phyloP scores from a whole-genome alignment of 2,888 invertebrate genomes.

The Eutolmus rufibarbis region DNA sequence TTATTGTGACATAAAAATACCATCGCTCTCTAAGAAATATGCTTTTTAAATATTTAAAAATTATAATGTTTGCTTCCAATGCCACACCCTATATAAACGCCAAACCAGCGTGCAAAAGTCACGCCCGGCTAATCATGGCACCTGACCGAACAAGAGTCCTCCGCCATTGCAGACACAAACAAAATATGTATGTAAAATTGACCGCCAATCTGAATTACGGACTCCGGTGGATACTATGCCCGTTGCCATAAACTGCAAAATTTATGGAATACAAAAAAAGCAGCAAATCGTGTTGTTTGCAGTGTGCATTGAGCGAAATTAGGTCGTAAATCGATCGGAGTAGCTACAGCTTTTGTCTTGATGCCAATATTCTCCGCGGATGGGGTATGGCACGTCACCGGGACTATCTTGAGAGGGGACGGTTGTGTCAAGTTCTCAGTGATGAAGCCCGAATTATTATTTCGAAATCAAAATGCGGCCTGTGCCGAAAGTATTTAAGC shows the following conservation, averaged over 20 bases:
- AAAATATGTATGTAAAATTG: neutral
- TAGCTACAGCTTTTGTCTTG: neutral
- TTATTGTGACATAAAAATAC: no score
- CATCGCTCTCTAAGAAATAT: no score
- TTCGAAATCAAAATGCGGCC: slow-evolving; percentile 3
- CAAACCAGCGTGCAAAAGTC: neutral
- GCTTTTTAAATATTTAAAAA: no score
- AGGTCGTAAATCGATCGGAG: slow-evolving; percentile 6
- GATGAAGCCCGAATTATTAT: neutral
- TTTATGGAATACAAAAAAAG: neutral
- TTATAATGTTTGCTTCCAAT: no score
- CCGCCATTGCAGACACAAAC: neutral
- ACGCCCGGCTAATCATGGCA: neutral
- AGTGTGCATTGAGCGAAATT: neutral
- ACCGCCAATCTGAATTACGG: neutral
- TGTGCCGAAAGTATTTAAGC: neutral
- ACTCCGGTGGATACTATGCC: neutral
- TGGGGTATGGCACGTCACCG: no score
- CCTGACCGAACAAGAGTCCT: neutral
- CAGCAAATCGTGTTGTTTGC: neutral
- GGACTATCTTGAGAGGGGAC: neutral
- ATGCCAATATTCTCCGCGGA: neutral
- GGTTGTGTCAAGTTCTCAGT: neutral
- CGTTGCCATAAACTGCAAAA: neutral
- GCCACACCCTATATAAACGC: no score